Evolutionary conservation across 35 echinoderm and acorn worm species (phyloP), one percentile per base, ranked within the genome.

Genomic region (Nesometra sesokonis): DNA sequence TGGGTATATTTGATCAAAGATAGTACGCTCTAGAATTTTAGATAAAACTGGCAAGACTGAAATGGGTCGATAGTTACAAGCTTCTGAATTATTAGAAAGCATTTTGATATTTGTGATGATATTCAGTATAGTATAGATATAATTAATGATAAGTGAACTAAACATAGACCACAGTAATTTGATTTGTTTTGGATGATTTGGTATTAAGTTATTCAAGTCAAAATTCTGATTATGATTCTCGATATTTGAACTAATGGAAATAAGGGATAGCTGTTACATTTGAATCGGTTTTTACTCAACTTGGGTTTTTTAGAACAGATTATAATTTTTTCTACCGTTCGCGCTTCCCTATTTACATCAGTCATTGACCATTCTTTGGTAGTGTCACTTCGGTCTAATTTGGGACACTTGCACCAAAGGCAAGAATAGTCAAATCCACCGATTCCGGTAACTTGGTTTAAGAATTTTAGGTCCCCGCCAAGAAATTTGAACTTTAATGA

Each of bases 331-430:
- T 78, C 84, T 21, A 94, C n/a, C 47, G 92, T 90, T 0, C 88
- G 34, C 11, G 88, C 88, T 84, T 88, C 88, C 35, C 84, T 87
- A 30, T 19, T 87, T 4, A 35, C 32, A 90, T 90, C 88, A 7
- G 46, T 93, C 92, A 93, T 90, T 9, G 92, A 90, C 92, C 93
- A 88, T 29, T 78, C n/a, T 77, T 84, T 90, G 4, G 43, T 90
- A 8, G 80, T 46, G 80, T 93, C 92, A 37, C 29, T 32, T 23
- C 84, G n/a, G 0, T 94, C 89, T 30, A 11, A 5, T 35, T 81
- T 94, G 36, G 88, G 82, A 78, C 89, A 94, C 37, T 94, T 90
- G 36, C 93, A 94, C 89, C 88, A 94, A 15, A 88, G 76, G 85
- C 83, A 89, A 34, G 82, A 80, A 33, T 78, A 90, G 11, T 46